A percentile compares a stretch with the other conserved stretches of the same genome.
These are phyloP conservation scores for Apamea crenata DNA, from an alignment of 2,888 invertebrate species.

Conservation along the genomic window DNA sequence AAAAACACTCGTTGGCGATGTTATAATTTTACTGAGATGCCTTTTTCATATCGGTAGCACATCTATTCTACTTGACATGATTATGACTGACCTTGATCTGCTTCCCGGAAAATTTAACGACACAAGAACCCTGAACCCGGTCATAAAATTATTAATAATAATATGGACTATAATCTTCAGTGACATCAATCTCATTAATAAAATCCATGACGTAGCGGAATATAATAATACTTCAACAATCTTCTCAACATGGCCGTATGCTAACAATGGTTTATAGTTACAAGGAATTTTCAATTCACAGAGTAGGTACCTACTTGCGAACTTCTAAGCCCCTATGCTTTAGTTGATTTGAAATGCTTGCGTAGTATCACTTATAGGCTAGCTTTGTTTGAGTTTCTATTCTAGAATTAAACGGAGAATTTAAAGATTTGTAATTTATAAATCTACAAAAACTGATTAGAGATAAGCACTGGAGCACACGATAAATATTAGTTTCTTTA, in stretches of 20 bases:
- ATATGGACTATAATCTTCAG: not conserved
- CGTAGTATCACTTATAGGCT: conserved; percentile 20
- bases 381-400: conserved; percentile 6
- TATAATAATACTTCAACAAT: conserved; percentile 44
- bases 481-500: not conserved
- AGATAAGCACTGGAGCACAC: not conserved
- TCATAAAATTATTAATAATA: conserved; percentile 9
- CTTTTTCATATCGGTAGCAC: not conserved
- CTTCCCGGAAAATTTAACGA: not conserved
- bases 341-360: conserved; percentile 12
- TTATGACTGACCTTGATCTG: not conserved
- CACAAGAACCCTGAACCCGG: conserved; percentile 7
- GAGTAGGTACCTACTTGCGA: conserved; percentile 2
- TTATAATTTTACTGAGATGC: not conserved
- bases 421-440: not conserved
- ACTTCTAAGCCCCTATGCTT: conserved; percentile 16
- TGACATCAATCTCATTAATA: conserved; percentile 51
- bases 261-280: conserved; percentile 39
- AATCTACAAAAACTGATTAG: too few species aligned
- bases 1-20: not conserved
- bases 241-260: conserved; percentile 25
- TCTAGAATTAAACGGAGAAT: not conserved
- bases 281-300: conserved; percentile 35
- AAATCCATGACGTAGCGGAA: conserved; percentile 45
- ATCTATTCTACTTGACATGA: not conserved